phyloP scores from a whole-genome alignment of 2,888 invertebrate species.

The Drosophila longiperda region DNA sequence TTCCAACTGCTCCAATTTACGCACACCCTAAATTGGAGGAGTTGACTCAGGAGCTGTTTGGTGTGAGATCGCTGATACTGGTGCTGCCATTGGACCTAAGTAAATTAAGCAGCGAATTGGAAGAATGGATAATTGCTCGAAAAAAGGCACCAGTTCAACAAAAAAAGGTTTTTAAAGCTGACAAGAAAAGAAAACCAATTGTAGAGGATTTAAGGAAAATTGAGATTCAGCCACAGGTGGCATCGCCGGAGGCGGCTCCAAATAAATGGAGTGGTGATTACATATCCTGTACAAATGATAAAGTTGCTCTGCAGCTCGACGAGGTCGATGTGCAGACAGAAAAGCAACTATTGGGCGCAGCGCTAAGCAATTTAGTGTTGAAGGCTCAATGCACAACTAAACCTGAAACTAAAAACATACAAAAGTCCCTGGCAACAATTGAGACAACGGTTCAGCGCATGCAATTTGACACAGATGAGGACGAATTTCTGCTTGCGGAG shows the following conservation, averaged over 20 bases:
- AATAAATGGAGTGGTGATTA: constrained; percentile 67
- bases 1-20: constrained; percentile 67
- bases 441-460: constrained; percentile 15
- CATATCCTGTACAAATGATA: constrained; percentile 62
- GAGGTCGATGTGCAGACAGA: constrained; percentile 33
- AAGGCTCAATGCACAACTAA: constrained; percentile 8
- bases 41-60: constrained; percentile 69
- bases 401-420: background rate
- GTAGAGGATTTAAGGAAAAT: background rate
- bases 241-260: background rate
- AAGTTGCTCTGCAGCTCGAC: constrained; percentile 11
- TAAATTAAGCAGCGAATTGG: constrained; percentile 46
- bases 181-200: constrained; percentile 17
- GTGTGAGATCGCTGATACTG: constrained; percentile 64
- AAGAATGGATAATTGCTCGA: constrained; percentile 62
- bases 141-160: constrained; percentile 7
- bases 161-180: background rate
- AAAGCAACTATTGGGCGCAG: constrained; percentile 43
- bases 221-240: background rate
- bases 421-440: background rate
- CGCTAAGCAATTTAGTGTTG: constrained; percentile 60
- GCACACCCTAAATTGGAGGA: constrained; percentile 76
- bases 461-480: constrained; percentile 49
- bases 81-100: constrained; percentile 58
- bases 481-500: constrained; percentile 65